These are phyloP conservation scores for Caerostris darwini DNA, from an alignment of 1,140 invertebrate species.

Conservation along the genomic window DNA sequence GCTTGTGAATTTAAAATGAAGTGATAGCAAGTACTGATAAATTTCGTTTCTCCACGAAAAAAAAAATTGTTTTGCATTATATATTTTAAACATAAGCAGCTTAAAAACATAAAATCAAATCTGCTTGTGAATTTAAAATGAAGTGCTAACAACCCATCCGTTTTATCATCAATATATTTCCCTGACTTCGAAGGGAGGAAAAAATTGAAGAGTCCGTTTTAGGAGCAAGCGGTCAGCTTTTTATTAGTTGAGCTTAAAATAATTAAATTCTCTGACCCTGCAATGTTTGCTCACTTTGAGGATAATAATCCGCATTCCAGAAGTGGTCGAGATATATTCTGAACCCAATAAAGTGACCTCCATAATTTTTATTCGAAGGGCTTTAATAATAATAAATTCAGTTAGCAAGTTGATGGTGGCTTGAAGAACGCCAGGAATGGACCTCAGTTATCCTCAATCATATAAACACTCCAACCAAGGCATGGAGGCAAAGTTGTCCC, in stretches of 20 bases:
- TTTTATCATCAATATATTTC: background rate
- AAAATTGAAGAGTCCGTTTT: background rate
- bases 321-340: constrained; percentile 11
- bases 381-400: constrained; percentile 76
- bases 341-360: constrained; percentile 53
- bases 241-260: constrained; percentile 68
- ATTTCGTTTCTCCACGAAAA: no score
- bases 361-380: constrained; percentile 70
- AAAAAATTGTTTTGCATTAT: no score
- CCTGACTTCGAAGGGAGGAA: background rate
- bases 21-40: no score
- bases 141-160: no score
- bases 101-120: no score
- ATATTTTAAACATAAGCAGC: no score
- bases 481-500: constrained; percentile 70
- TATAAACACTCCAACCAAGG: constrained; percentile 74
- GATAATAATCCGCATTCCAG: constrained; percentile 72
- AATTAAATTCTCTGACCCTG: constrained; percentile 64
- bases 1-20: no score
- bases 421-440: constrained; percentile 51
- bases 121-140: no score
- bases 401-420: constrained; percentile 57
- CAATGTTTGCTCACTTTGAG: constrained; percentile 66
- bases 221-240: constrained; percentile 14
- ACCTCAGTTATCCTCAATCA: constrained; percentile 59